These are phyloP conservation scores for Volucella bombylans DNA, from an alignment of 2,888 invertebrate genomes.

Conservation along the genomic window DNA sequence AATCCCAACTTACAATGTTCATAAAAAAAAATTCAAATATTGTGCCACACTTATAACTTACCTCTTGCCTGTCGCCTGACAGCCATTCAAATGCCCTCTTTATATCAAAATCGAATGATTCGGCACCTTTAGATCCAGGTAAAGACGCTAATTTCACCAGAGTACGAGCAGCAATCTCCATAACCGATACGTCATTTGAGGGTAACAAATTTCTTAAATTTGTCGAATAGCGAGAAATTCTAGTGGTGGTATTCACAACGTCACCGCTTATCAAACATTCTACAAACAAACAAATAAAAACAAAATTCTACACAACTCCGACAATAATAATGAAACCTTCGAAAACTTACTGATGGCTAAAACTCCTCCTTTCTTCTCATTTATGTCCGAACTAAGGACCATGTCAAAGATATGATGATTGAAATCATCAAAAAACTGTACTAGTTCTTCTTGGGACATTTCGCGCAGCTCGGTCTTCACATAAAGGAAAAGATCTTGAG, in stretches of 20 bases:
- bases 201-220: constrained; percentile 94
- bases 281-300: constrained; percentile 81
- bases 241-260: constrained; percentile 94
- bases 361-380: constrained; percentile 97
- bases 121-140: constrained; percentile 96
- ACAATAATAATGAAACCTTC: neutral
- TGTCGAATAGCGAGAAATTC: constrained; percentile 95
- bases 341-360: constrained; percentile 90
- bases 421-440: constrained; percentile 95
- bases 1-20: neutral
- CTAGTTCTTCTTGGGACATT: constrained; percentile 94
- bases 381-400: constrained; percentile 95
- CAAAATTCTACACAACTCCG: neutral
- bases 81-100: constrained; percentile 98
- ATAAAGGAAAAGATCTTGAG: constrained; percentile 94
- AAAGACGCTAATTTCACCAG: constrained; percentile 95
- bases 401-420: constrained; percentile 98
- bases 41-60: constrained; percentile 73
- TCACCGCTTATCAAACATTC: constrained; percentile 96
- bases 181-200: constrained; percentile 94
- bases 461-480: constrained; percentile 95
- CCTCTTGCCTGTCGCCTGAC: constrained; percentile 93
- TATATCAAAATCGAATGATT: constrained; percentile 99
- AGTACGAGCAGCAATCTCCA: constrained; percentile 98
- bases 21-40: constrained; percentile 17